Conservation (phyloP, 2,797 vertebrate species). For the Pipistrellus kuhlii region DNA sequence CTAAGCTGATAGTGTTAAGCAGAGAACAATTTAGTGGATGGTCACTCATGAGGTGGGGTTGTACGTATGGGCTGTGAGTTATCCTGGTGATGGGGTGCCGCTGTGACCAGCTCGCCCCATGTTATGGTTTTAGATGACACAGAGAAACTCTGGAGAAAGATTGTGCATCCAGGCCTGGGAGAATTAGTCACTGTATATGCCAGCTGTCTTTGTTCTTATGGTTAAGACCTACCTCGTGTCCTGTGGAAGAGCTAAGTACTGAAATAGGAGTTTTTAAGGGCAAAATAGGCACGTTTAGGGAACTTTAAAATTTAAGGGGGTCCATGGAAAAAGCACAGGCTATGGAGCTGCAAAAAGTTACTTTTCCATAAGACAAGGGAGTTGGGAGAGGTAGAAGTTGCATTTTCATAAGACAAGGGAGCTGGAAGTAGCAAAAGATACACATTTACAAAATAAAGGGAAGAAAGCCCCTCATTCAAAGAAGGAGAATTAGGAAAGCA, state of each 20-base stretch:
- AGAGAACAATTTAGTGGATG: neutral
- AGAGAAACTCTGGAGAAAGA: neutral
- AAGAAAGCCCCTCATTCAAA: too few species aligned
- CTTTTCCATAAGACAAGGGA: too few species aligned
- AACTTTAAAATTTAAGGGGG: too few species aligned
- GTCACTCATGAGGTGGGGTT: neutral
- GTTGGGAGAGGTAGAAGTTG: too few species aligned
- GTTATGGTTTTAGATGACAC: constrained; percentile 20
- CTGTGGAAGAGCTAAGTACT: neutral
- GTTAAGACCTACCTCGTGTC: constrained; percentile 3
- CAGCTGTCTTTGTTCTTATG: neutral
- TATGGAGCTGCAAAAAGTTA: too few species aligned
- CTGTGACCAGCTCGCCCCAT: neutral
- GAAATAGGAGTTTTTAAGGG: too few species aligned
- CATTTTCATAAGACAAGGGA: too few species aligned
- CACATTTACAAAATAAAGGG: too few species aligned
- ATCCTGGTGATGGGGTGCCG: fast-evolving
- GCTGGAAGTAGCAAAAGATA: too few species aligned
- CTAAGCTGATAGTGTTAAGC: neutral
- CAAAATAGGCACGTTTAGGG: too few species aligned
- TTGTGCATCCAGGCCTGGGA: neutral
- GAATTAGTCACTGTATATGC: neutral
- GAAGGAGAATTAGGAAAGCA: too few species aligned
- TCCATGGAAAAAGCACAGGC: too few species aligned
- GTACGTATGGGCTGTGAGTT: neutral